Evolutionary conservation across 2,888 invertebrate species (phyloP).

Genomic region (Agelastica alni): DNA sequence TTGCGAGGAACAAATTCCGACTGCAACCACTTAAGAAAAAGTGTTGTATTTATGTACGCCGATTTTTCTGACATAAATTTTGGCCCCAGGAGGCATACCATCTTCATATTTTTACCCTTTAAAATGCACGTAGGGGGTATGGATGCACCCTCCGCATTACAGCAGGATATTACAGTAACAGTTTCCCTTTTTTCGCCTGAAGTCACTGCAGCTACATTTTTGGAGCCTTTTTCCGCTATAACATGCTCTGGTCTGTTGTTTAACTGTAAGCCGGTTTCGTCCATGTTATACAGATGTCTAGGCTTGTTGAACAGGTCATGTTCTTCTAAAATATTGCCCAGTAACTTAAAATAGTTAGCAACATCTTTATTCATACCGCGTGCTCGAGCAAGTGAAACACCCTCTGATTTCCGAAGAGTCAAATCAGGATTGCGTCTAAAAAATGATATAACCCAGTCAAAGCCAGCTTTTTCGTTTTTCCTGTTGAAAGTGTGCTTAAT

Average conservation of each 20-base stretch:
- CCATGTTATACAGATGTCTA: conserved; percentile 20
- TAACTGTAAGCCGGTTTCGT: conserved; percentile 23
- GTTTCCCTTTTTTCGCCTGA: conserved; percentile 25
- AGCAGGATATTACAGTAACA: conserved; percentile 19
- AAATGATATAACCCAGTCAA: conserved; percentile 25
- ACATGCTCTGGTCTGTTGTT: conserved; percentile 21
- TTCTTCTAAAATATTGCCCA: conserved; percentile 11
- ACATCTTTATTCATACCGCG: conserved; percentile 18
- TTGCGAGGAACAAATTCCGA: conserved; percentile 43
- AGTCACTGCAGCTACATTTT: conserved; percentile 19
- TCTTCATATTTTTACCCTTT: conserved; percentile 33
- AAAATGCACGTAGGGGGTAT: conserved; percentile 26
- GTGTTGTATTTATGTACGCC: conserved; percentile 27
- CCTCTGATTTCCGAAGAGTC: conserved; percentile 25
- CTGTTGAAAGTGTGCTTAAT: conserved; percentile 27
- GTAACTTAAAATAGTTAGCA: conserved; percentile 24
- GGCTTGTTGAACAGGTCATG: conserved; percentile 5
- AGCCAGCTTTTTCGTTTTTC: conserved; percentile 19
- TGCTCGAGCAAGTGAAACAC: conserved; percentile 22
- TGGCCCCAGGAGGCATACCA: conserved; percentile 33
- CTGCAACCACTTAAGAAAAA: conserved; percentile 27
- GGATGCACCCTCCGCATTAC: conserved; percentile 20
- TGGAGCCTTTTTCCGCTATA: conserved; percentile 16
- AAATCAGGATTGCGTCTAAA: conserved; percentile 19
- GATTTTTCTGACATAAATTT: conserved; percentile 34